Base-by-base conservation (phyloP, 2,113 vertebrate species). In the Chinchilla lanigera region DNA sequence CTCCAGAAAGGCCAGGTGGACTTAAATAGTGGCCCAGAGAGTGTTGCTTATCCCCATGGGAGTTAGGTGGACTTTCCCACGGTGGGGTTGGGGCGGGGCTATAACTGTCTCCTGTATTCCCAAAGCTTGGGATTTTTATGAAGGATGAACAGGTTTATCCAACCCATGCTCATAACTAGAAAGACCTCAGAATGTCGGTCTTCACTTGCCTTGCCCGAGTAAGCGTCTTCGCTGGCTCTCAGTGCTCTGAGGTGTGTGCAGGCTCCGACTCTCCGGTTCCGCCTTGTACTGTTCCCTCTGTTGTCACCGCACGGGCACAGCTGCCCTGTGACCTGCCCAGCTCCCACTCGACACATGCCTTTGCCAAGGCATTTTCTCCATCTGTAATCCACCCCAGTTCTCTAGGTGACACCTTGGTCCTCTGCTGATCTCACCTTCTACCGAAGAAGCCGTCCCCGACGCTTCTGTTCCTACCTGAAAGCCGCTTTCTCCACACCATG, bases 401-500 rank as follows among this genome's bases (percentile, higher is more conserved):
- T 82, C 28, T 33, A 0, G 14, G 35, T 60, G 61, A n/a, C 26
- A 41, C 17, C 33, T 44, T 4, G 28, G 58, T 1, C 1, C 89
- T 67, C 91, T 83, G 1, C 73, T 50, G 60, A 44, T 52, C 33
- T 69, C 56, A 3, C 13, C 56, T 63, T 71, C 41, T 38, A 35
- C 52, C 6, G 75, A 77, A 77, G 71, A 50, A 44, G 58, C 69
- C 12, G 86, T 95, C 35, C 33, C 19, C 0, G 17, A 63, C 10
- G 3, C 63, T 56, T 44, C 24, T 7, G 4, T 78, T 20, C 22
- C n/a, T 88, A 16, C 33, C 44, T 41, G 44, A 56, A 20, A 54
- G 75, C 4, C 17, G 12, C 26, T 14, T 1, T 93, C 33, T 3
- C 0, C 9, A 16, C 58, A 12, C 20, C 11, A 0, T 20, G 4